Base-by-base conservation (phyloP, 2,797 vertebrate species). In the Platalea minor region DNA sequence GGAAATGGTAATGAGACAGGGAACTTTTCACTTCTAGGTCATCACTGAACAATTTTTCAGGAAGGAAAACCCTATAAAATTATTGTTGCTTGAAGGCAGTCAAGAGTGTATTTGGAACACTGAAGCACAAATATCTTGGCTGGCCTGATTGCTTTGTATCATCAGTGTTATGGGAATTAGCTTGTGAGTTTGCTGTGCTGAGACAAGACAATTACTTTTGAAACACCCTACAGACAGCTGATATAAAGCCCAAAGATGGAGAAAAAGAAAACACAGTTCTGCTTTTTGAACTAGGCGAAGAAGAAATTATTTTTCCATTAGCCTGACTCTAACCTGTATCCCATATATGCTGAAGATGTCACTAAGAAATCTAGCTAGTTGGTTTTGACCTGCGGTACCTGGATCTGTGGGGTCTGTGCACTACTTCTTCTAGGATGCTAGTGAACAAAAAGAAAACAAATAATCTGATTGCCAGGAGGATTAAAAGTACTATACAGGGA, bases 41-140 rank as follows among this genome's bases (percentile, higher is more conserved):
- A 94, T 85, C 91, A 74, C 23, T 69, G 79, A 91, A 53, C 73
- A 85, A 89, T 84, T 93, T 95, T 96, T 91, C 88, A 94, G 93
- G 85, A 95, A 93, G 76, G 63, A 94, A 96, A 94, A 37, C 31
- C 37, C 74, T 82, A 65, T 84, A 88, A 94, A 94, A 95, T 86
- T 75, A 75, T 80, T 76, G 79, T 68, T 93, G 39, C 75, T 93
- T 91, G 73, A 95, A 93, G 74, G 77, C 76, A 95, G 85, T 93
- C 73, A 90, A 69, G 60, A 95, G 69, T 59, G 73, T 48, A 79
- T 88, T 93, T 96, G 93, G 92, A 95, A 91, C 23, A 3, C 1
- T 60, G 54, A 93, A 97, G 85, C 63, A 90, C n/a, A 93, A 93
- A 82, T 88, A 78, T 82, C 85, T 96, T 97, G 94, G 95, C 96